These are phyloP conservation scores for Aptenodytes patagonicus DNA, from an alignment of 2,113 vertebrate species.

Conservation along the genomic window DNA sequence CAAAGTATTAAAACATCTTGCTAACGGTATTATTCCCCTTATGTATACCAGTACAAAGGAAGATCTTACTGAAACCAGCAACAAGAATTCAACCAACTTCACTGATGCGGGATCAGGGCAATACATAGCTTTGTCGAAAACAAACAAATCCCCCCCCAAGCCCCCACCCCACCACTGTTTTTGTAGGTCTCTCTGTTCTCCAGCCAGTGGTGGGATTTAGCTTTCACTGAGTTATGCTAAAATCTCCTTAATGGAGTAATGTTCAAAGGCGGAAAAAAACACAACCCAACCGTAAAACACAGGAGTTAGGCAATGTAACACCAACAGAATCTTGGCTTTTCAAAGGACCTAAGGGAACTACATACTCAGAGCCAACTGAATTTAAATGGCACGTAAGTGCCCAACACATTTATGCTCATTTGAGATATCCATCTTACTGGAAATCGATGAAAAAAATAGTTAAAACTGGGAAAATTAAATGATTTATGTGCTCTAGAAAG, in stretches of 20 bases:
- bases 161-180: background rate
- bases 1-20: background rate
- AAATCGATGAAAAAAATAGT: background rate
- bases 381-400: background rate
- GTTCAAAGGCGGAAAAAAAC: background rate
- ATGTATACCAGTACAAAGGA: background rate
- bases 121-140: background rate
- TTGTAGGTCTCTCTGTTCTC: background rate
- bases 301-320: constrained; percentile 27
- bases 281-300: background rate
- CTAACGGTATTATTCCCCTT: background rate
- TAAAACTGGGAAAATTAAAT: background rate
- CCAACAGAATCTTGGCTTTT: constrained; percentile 46
- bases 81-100: background rate
- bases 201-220: background rate
- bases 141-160: background rate
- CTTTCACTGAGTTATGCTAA: background rate
- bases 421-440: background rate
- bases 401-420: background rate
- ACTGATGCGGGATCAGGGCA: background rate
- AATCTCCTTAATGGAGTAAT: background rate
- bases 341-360: constrained; percentile 14
- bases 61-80: background rate
- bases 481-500: background rate
- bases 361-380: background rate